Conservation (phyloP, 2,113 vertebrate genomes). For the Hippocampus abdominalis region DNA sequence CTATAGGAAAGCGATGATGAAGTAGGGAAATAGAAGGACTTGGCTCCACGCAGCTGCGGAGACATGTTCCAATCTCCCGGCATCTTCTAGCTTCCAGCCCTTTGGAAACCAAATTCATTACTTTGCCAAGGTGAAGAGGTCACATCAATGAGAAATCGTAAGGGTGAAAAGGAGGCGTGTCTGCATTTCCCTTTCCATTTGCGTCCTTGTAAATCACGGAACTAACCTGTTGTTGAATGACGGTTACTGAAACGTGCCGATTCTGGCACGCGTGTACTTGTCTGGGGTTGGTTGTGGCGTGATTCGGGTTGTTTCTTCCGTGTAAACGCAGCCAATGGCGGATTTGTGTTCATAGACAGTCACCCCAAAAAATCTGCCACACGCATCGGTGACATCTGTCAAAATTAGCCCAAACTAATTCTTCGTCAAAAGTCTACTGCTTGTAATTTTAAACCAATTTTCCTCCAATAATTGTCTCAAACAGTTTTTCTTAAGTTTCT, state of each 20-base stretch:
- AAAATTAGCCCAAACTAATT: background rate
- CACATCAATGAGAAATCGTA: conserved; percentile 14
- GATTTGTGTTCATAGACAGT: too few relatives aligned
- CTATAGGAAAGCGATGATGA: conserved; percentile 45
- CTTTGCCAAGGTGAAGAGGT: conserved; percentile 30
- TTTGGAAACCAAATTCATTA: conserved; percentile 38
- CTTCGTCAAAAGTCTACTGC: background rate
- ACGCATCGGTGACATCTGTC: background rate
- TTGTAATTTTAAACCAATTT: background rate
- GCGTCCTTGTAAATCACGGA: background rate
- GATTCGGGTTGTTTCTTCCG: too few relatives aligned
- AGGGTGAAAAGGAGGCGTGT: background rate
- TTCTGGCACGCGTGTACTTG: too few relatives aligned
- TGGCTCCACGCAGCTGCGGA: conserved; percentile 29
- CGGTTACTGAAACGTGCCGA: background rate
- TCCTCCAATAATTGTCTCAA: background rate
- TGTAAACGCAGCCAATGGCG: too few relatives aligned
- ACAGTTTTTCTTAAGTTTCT: background rate
- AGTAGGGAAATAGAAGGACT: conserved; percentile 24
- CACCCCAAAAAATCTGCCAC: too few relatives aligned
- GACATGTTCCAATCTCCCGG: conserved; percentile 26
- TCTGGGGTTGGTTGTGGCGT: too few relatives aligned
- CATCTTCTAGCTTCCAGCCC: conserved; percentile 37
- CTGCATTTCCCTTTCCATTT: background rate
- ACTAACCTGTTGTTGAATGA: background rate